Conservation (phyloP, 1,140 invertebrate genomes). For the Hypothenemus hampei region DNA sequence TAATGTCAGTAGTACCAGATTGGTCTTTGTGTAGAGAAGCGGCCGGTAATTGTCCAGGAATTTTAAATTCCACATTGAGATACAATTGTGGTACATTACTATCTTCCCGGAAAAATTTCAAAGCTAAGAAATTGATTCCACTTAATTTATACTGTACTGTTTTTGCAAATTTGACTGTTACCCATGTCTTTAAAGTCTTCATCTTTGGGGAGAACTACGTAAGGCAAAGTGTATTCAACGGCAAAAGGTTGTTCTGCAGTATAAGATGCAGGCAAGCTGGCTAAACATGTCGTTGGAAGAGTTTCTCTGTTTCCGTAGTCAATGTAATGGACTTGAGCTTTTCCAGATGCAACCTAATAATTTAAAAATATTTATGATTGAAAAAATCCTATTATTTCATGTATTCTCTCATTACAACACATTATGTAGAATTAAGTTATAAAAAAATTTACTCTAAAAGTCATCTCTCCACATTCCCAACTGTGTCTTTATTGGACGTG, state of each 20-base stretch:
- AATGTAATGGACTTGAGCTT: constrained; percentile 59
- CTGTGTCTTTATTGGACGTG: too few species aligned
- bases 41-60: constrained; percentile 57
- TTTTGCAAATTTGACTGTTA: constrained; percentile 1
- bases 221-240: constrained; percentile 79
- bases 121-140: constrained; percentile 46
- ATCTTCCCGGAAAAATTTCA: constrained; percentile 65
- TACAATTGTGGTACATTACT: constrained; percentile 59
- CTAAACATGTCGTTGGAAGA: constrained; percentile 57
- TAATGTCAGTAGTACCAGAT: constrained; percentile 74
- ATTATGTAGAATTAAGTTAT: too few species aligned
- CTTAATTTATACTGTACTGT: too few species aligned
- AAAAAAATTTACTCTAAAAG: too few species aligned
- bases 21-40: constrained; percentile 67
- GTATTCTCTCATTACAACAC: too few species aligned
- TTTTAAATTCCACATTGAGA: constrained; percentile 68
- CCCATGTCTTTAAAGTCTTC: constrained; percentile 69
- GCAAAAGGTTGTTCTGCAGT: constrained; percentile 73
- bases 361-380: constrained; percentile 47
- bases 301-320: constrained; percentile 88
- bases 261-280: constrained; percentile 75
- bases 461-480: too few species aligned
- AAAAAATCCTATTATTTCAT: constrained; percentile 34
- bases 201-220: constrained; percentile 77
- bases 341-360: constrained; percentile 26